These are phyloP conservation scores for Saturnia japonica DNA, from an alignment of 2,888 invertebrate genomes.

Conservation along the genomic window DNA sequence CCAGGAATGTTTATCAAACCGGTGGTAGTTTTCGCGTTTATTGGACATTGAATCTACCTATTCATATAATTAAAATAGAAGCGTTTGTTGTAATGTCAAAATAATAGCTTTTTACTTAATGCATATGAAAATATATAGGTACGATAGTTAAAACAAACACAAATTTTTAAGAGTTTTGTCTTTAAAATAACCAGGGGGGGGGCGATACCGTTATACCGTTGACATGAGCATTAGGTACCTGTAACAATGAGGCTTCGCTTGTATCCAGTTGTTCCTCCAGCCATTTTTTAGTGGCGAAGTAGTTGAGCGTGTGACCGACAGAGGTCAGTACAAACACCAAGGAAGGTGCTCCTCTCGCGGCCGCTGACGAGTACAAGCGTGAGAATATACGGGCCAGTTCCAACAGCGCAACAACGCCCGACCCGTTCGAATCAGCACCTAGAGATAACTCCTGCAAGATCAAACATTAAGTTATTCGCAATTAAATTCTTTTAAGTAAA, in stretches of 20 bases:
- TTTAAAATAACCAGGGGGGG: too few species aligned
- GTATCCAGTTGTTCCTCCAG: conserved; percentile 95
- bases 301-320: conserved; percentile 94
- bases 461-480: not conserved
- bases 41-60: too few species aligned
- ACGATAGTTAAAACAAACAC: too few species aligned
- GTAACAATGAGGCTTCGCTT: conserved; percentile 85
- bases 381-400: conserved; percentile 95
- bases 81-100: too few species aligned
- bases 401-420: conserved; percentile 92
- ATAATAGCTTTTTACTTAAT: too few species aligned
- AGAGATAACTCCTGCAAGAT: conserved; percentile 88
- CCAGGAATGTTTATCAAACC: too few species aligned
- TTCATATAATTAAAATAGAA: too few species aligned
- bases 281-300: conserved; percentile 97
- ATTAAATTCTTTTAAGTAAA: not conserved
- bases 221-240: conserved; percentile 81
- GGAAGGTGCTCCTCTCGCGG: conserved; percentile 88
- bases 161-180: too few species aligned
- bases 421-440: conserved; percentile 96
- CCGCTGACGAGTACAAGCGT: conserved; percentile 88
- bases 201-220: too few species aligned
- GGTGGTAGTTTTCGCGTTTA: too few species aligned
- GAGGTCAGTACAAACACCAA: conserved; percentile 95
- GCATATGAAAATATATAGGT: too few species aligned